A percentile compares a stretch with the other conserved stretches of the same genome.
Conservation (phyloP, 64 coral and sea anemone genomes). For the Montipora sp. region DNA sequence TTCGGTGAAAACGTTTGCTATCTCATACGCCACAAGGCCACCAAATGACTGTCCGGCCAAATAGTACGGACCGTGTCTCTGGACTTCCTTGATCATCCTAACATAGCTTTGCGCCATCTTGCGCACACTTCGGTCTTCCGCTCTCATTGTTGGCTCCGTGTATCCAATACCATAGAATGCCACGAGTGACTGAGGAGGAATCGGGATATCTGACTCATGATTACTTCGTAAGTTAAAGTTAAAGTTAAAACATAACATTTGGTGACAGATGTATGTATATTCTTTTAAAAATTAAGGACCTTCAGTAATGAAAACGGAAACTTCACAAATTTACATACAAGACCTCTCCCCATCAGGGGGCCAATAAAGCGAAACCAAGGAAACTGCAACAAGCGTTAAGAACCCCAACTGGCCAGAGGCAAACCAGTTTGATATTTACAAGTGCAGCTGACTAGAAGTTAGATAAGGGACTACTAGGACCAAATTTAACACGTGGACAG, state of each 20-base stretch:
- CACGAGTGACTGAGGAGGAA: slow-evolving; percentile 43
- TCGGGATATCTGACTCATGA: background rate
- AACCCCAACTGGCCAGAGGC: too few relatives aligned
- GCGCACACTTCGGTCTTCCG: slow-evolving; percentile 64
- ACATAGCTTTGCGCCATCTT: slow-evolving; percentile 69
- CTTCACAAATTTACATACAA: too few relatives aligned
- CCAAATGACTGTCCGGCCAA: slow-evolving; percentile 82
- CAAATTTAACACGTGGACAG: too few relatives aligned
- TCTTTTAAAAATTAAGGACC: background rate
- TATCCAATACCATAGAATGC: slow-evolving; percentile 83
- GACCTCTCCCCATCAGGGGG: too few relatives aligned
- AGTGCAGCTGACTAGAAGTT: too few relatives aligned
- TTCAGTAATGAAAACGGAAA: too few relatives aligned
- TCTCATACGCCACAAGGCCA: slow-evolving; percentile 80
- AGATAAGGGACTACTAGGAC: too few relatives aligned
- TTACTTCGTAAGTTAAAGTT: background rate
- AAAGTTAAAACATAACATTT: background rate
- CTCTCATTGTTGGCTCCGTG: slow-evolving; percentile 68
- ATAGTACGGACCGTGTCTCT: slow-evolving; percentile 76
- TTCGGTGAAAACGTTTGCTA: slow-evolving; percentile 72
- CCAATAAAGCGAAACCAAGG: too few relatives aligned
- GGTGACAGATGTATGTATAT: background rate
- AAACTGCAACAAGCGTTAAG: too few relatives aligned
- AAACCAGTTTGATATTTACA: too few relatives aligned
- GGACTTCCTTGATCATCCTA: slow-evolving; percentile 62